These are phyloP conservation scores for Drosophila colorata DNA, from an alignment of 2,888 invertebrate species.

Conservation along the genomic window DNA sequence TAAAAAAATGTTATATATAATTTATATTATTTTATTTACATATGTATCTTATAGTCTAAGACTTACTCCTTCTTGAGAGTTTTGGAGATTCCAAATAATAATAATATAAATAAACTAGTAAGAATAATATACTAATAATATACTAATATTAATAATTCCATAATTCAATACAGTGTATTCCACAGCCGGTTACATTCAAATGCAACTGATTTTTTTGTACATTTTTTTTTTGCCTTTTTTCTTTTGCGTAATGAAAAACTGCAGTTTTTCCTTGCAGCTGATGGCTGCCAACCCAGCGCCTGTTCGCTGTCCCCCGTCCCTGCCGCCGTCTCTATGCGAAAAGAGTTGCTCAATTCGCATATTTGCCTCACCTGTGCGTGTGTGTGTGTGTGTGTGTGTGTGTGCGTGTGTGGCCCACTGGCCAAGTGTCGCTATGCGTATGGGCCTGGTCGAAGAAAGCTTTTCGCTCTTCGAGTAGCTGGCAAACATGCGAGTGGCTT, in stretches of 20 bases:
- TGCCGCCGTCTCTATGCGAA: background rate
- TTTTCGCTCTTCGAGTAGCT: constrained; percentile 14
- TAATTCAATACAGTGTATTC: background rate
- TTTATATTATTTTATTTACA: too few relatives aligned
- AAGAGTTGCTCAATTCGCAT: constrained; percentile 34
- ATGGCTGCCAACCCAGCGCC: constrained; percentile 19
- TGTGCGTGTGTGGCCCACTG: constrained; percentile 22
- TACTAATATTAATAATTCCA: too few relatives aligned
- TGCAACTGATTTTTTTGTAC: background rate
- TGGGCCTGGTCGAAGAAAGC: constrained; percentile 33
- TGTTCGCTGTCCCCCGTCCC: background rate
- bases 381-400: background rate
- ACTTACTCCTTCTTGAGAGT: too few relatives aligned
- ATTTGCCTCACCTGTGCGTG: background rate
- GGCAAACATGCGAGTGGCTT: constrained; percentile 39
- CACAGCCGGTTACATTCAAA: background rate
- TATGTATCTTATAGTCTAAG: too few relatives aligned
- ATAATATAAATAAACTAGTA: too few relatives aligned
- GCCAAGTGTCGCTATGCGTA: constrained; percentile 22
- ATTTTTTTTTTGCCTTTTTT: background rate
- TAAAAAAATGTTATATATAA: too few relatives aligned
- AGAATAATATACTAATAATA: background rate
- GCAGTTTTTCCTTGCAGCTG: constrained; percentile 30
- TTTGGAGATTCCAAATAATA: too few relatives aligned
- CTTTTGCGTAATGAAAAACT: constrained; percentile 54